phyloP scores from a whole-genome alignment of 2,888 invertebrate species.

The Ceriagrion tenellum region DNA sequence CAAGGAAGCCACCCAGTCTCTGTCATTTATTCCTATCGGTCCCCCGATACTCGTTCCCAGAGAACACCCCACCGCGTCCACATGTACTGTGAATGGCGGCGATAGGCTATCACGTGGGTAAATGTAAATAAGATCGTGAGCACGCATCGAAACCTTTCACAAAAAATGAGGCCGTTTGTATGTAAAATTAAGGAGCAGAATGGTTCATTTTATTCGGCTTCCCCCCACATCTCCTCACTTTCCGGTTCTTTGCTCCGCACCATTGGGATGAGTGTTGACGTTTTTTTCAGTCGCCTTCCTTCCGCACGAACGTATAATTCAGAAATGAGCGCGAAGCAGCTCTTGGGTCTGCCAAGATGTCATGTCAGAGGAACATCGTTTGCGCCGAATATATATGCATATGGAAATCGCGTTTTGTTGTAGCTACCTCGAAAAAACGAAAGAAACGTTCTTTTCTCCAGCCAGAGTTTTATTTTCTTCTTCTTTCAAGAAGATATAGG shows the following conservation, averaged over 20 bases:
- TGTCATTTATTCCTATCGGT: slow-evolving; percentile 59
- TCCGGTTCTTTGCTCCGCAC: slow-evolving; percentile 24
- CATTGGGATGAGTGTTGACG: not conserved
- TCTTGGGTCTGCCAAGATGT: slow-evolving; percentile 5
- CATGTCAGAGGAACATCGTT: slow-evolving; percentile 24
- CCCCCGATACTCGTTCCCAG: not conserved
- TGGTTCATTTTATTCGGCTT: slow-evolving; percentile 26
- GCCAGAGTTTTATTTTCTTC: not conserved
- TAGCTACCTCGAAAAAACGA: not conserved
- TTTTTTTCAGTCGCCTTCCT: not conserved
- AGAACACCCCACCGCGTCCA: slow-evolving; percentile 51
- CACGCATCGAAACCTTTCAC: not conserved
- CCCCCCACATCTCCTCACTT: not conserved
- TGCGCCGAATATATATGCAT: slow-evolving; percentile 27
- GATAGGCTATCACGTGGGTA: slow-evolving; percentile 49
- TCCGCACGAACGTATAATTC: slow-evolving; percentile 32
- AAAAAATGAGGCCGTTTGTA: not conserved
- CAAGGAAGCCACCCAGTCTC: slow-evolving; percentile 63
- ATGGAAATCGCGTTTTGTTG: slow-evolving; percentile 39
- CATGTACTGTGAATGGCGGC: slow-evolving; percentile 40
- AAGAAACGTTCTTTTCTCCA: not conserved
- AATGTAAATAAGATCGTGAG: slow-evolving; percentile 56
- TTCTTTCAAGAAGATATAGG: not conserved
- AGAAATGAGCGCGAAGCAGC: slow-evolving; percentile 28
- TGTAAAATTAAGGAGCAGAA: not conserved